Conservation (phyloP, 2,113 vertebrate species). For the Thryonomys swinderianus region DNA sequence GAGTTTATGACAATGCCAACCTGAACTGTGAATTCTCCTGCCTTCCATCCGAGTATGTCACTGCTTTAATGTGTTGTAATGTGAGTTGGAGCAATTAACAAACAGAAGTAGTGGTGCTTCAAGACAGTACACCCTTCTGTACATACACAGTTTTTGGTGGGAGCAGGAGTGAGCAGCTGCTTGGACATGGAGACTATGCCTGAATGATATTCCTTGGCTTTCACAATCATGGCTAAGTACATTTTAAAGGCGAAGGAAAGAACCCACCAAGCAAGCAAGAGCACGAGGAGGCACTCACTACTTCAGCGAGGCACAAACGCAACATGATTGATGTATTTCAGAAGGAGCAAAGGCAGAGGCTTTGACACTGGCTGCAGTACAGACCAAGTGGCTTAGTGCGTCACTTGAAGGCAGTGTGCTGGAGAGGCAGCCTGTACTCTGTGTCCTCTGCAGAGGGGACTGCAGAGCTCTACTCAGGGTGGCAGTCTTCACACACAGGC, state of each 20-base stretch:
- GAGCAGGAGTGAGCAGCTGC: background rate
- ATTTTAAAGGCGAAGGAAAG: constrained; percentile 32
- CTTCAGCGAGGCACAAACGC: constrained; percentile 5
- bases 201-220: background rate
- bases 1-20: constrained; percentile 79
- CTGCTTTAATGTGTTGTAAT: constrained; percentile 67
- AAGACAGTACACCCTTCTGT: constrained; percentile 58
- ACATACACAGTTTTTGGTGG: background rate
- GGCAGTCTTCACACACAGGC: background rate
- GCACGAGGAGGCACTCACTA: constrained; percentile 17
- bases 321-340: background rate
- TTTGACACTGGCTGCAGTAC: background rate
- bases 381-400: background rate
- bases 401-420: rapidly evolving
- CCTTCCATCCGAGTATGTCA: constrained; percentile 61
- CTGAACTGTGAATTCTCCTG: constrained; percentile 65
- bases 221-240: background rate
- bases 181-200: background rate
- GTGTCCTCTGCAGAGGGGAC: background rate
- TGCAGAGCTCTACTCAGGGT: background rate
- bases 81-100: constrained; percentile 78
- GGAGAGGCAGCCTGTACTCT: background rate
- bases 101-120: constrained; percentile 50
- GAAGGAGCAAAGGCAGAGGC: constrained; percentile 51
- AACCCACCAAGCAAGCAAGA: background rate